phyloP scores from a whole-genome alignment of 2,797 vertebrate species.

The Microhierax caerulescens region DNA sequence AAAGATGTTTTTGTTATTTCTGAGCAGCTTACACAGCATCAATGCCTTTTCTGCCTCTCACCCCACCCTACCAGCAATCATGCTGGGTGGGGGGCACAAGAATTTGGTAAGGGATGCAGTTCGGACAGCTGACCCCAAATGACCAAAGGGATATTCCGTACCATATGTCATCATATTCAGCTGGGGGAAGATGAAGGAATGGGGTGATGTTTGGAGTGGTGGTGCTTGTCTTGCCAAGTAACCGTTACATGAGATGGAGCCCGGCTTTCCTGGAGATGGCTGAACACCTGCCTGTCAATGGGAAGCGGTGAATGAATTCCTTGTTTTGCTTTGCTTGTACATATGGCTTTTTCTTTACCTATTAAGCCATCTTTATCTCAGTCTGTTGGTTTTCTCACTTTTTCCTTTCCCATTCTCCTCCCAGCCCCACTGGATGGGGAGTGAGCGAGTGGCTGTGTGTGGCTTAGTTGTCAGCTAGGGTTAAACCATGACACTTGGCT shows the following conservation, averaged over 20 bases:
- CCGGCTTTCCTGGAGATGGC: neutral
- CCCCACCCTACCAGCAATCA: neutral
- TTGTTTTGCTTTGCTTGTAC: neutral
- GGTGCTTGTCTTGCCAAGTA: neutral
- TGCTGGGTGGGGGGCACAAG: neutral
- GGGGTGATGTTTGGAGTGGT: neutral
- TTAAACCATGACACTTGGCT: neutral
- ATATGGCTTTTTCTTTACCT: neutral
- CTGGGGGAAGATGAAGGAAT: neutral
- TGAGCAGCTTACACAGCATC: neutral
- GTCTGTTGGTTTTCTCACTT: neutral
- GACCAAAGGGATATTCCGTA: neutral
- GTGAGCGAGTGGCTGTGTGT: neutral
- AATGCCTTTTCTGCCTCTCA: neutral
- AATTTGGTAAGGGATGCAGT: neutral
- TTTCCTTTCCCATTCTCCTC: neutral
- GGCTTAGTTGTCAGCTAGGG: neutral
- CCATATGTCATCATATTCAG: accelerated
- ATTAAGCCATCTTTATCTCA: neutral
- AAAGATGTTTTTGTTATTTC: neutral
- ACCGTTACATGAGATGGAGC: neutral
- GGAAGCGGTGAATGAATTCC: neutral
- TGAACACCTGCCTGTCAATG: neutral
- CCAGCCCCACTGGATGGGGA: no score
- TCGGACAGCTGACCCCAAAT: neutral